Conservation (phyloP, 2,797 vertebrate genomes). For the Sylvilagus floridanus region DNA sequence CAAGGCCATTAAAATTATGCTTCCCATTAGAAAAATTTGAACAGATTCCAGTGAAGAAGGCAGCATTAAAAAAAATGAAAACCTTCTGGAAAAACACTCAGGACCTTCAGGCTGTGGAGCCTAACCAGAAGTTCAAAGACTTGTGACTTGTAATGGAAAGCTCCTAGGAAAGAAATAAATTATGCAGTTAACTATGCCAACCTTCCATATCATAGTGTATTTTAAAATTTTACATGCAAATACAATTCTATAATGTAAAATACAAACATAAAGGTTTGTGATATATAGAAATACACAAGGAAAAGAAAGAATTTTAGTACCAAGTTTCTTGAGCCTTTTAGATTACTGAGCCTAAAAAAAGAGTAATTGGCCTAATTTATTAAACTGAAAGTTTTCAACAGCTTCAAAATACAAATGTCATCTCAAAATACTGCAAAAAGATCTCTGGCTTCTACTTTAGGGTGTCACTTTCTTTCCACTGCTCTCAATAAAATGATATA, state of each 20-base stretch:
- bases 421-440: background rate
- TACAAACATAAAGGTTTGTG: background rate
- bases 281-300: background rate
- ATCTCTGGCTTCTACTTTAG: background rate
- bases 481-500: background rate
- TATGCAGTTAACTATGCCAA: conserved; percentile 26
- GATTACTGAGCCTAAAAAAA: background rate
- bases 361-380: conserved; percentile 32
- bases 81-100: conserved; percentile 80
- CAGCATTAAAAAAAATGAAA: conserved; percentile 71
- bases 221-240: conserved; percentile 38
- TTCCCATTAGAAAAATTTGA: conserved; percentile 72
- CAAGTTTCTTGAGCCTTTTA: background rate
- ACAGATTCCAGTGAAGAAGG: conserved; percentile 71
- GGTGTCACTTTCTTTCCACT: background rate
- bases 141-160: conserved; percentile 61
- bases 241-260: conserved; percentile 23
- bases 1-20: conserved; percentile 73
- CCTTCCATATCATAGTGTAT: conserved; percentile 10
- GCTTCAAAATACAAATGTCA: conserved; percentile 27
- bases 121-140: conserved; percentile 77
- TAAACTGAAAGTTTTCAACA: conserved; percentile 14
- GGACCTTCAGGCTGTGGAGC: conserved; percentile 42
- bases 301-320: background rate
- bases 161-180: conserved; percentile 60